Evolutionary conservation across 2,888 invertebrate species (phyloP).

Genomic region (Eupithecia inturbata): DNA sequence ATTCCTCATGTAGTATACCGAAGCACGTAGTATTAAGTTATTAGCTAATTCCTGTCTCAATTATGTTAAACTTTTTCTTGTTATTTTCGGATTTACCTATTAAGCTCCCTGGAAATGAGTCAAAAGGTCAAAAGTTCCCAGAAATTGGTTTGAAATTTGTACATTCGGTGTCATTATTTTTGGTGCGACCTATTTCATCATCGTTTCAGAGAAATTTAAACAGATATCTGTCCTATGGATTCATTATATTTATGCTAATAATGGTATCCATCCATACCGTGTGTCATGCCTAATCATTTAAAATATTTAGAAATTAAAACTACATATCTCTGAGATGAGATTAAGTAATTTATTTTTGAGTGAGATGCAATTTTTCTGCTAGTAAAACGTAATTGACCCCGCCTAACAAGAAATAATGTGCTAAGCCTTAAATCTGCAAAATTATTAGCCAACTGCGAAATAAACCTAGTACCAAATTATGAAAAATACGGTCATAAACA

Average conservation of each 20-base stretch:
- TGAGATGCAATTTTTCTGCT: neutral
- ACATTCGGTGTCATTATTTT: neutral
- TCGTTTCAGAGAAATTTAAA: neutral
- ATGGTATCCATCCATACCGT: no score
- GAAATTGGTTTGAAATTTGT: neutral
- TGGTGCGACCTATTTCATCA: neutral
- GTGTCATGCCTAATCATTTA: neutral
- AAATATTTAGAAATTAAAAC: neutral
- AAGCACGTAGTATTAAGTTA: neutral
- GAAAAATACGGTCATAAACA: conserved; percentile 32
- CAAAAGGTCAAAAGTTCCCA: neutral
- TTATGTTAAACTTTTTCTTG: neutral
- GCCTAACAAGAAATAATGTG: conserved; percentile 18
- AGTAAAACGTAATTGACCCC: conserved; percentile 1
- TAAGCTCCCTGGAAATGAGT: neutral
- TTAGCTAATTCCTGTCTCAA: neutral
- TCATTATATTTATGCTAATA: no score
- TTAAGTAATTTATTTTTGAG: neutral
- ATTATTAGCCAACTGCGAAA: conserved; percentile 22
- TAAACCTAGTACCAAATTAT: conserved; percentile 29
- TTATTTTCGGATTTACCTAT: neutral
- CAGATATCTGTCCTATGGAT: no score
- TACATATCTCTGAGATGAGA: neutral
- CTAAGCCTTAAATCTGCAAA: conserved; percentile 20
- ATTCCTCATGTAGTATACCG: neutral